Percentiles rank a stretch among this genome's conserved stretches.
Evolutionary conservation across 2,888 invertebrate genomes (phyloP).

Genomic region (Nasonia oneida): DNA sequence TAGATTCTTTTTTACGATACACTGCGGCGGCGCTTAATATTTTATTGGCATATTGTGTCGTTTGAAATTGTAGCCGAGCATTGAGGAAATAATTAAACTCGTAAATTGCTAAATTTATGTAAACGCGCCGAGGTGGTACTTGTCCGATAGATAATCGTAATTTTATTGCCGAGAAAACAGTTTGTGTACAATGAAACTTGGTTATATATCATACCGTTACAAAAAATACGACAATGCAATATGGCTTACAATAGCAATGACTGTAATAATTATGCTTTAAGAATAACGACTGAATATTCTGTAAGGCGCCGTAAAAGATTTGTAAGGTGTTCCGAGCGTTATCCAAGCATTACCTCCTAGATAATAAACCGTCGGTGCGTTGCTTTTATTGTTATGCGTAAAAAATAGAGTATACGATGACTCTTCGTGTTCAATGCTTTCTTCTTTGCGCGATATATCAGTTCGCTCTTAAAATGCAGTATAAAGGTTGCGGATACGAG

Average conservation of each 20-base stretch:
- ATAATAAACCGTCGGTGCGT: background rate
- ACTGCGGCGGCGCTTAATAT: background rate
- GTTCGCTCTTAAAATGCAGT: background rate
- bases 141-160: background rate
- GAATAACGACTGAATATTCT: slow-evolving; percentile 4
- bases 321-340: background rate
- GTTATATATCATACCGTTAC: background rate
- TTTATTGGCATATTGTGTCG: background rate
- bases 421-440: background rate
- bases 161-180: slow-evolving; percentile 1
- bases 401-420: background rate
- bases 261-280: background rate
- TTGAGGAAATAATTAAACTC: background rate
- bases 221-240: slow-evolving; percentile 2
- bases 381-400: background rate
- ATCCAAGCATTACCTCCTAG: background rate
- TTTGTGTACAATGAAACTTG: background rate
- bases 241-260: slow-evolving; percentile 7
- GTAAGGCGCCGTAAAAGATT: background rate
- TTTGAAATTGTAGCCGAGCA: background rate
- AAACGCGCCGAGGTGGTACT: background rate
- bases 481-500: background rate
- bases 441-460: background rate
- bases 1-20: background rate
- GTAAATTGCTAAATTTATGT: background rate